Conservation (phyloP, 2,797 vertebrate genomes). For the Sebastes melanostomus region DNA sequence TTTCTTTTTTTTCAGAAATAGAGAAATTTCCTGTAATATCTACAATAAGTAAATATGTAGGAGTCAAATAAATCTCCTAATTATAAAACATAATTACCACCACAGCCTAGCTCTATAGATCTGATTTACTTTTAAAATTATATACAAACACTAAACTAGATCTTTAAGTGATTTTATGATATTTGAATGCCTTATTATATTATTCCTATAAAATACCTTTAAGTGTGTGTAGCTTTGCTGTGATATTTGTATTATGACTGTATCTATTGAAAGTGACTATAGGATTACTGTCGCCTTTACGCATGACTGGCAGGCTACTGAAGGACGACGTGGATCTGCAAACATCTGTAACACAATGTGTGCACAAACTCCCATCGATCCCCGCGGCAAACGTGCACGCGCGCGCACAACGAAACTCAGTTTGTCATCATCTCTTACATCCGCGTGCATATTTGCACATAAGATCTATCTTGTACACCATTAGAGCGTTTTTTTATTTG, state of each 20-base stretch:
- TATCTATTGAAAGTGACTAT: neutral
- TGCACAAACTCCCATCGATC: neutral
- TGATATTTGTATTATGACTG: neutral
- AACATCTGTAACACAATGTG: slow-evolving; percentile 43
- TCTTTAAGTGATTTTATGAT: neutral
- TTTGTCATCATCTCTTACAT: neutral
- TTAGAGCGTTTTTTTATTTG: too few species aligned
- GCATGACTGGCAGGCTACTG: slow-evolving; percentile 19
- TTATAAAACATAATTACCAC: neutral
- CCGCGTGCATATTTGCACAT: neutral
- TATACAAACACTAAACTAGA: neutral
- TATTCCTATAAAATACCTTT: neutral
- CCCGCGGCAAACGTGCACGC: neutral
- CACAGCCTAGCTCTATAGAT: neutral
- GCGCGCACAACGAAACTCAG: neutral
- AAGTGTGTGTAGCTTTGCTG: neutral
- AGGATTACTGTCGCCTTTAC: slow-evolving; percentile 36
- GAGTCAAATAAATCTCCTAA: neutral
- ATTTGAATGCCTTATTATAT: neutral
- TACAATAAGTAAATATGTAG: neutral
- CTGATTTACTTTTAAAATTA: neutral
- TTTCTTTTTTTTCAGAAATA: neutral
- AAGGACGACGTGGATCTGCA: slow-evolving; percentile 20
- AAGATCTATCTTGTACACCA: neutral
- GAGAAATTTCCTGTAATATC: neutral